Conservation (phyloP, 2,797 vertebrate genomes). For the Mus caroli region DNA sequence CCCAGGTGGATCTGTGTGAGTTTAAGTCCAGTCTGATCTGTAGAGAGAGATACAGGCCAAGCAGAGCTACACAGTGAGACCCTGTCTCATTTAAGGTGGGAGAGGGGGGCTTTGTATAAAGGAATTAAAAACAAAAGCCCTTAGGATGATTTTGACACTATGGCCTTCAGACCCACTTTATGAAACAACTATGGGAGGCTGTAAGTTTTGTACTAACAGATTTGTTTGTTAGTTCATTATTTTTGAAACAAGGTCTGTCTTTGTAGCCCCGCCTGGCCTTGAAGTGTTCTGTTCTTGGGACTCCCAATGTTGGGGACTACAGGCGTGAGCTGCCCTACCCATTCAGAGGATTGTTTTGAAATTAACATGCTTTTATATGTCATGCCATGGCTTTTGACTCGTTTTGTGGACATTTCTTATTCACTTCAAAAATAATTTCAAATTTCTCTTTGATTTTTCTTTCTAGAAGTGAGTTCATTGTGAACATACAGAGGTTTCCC, state of each 20-base stretch:
- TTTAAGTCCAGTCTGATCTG: background rate
- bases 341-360: background rate
- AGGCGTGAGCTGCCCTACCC: background rate
- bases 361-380: background rate
- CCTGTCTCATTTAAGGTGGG: background rate
- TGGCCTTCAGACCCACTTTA: background rate
- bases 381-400: background rate
- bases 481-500: background rate
- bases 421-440: background rate
- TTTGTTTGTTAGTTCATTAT: no score
- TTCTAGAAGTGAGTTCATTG: background rate
- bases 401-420: background rate
- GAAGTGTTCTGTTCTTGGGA: no score
- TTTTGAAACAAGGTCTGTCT: background rate
- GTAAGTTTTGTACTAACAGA: background rate
- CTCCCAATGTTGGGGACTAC: no score
- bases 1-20: background rate
- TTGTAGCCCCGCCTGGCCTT: background rate
- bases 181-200: background rate
- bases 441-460: background rate
- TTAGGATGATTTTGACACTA: background rate
- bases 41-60: background rate
- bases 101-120: background rate
- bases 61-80: background rate
- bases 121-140: background rate